A percentile compares a stretch with the other conserved stretches of the same genome.
These are phyloP conservation scores for Netelia inedita DNA, from an alignment of 2,888 invertebrate species.

Conservation along the genomic window DNA sequence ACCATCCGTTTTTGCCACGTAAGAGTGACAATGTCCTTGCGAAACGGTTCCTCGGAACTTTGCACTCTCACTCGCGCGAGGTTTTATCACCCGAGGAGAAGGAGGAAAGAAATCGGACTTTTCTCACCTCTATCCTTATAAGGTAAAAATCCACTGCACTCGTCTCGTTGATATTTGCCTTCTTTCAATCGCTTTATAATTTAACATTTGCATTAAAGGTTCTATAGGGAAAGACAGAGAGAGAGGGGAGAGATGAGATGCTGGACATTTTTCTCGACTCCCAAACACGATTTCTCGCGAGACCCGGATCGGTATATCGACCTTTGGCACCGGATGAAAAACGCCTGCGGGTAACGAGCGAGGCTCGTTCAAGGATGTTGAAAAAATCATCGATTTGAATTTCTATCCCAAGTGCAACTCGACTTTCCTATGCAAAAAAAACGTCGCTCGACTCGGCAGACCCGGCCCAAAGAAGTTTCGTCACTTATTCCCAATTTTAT, in stretches of 20 bases:
- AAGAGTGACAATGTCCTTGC: background rate
- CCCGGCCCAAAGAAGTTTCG: slow-evolving; percentile 40
- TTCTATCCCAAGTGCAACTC: background rate
- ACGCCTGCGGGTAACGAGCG: slow-evolving; percentile 16
- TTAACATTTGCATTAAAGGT: no score
- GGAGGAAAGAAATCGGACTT: slow-evolving; percentile 4
- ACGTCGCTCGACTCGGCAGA: background rate
- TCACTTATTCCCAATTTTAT: slow-evolving; percentile 50
- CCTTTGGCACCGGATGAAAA: slow-evolving; percentile 45
- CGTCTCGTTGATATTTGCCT: background rate
- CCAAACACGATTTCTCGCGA: slow-evolving; percentile 42
- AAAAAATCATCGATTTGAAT: background rate
- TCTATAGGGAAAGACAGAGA: no score
- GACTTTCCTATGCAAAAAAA: background rate
- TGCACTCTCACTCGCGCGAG: background rate
- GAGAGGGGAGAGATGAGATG: no score
- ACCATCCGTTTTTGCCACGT: slow-evolving; percentile 65
- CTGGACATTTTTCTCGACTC: slow-evolving; percentile 5
- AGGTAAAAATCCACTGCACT: no score
- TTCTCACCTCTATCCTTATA: slow-evolving; percentile 1
- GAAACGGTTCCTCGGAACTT: slow-evolving; percentile 40
- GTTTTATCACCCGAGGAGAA: slow-evolving; percentile 20
- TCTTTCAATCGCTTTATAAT: background rate
- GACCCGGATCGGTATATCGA: slow-evolving; percentile 52
- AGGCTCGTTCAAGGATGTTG: background rate